Evolutionary conservation across 2,113 vertebrate species (phyloP), one percentile per base, ranked within the genome.

Genomic region (Ailurus styani): DNA sequence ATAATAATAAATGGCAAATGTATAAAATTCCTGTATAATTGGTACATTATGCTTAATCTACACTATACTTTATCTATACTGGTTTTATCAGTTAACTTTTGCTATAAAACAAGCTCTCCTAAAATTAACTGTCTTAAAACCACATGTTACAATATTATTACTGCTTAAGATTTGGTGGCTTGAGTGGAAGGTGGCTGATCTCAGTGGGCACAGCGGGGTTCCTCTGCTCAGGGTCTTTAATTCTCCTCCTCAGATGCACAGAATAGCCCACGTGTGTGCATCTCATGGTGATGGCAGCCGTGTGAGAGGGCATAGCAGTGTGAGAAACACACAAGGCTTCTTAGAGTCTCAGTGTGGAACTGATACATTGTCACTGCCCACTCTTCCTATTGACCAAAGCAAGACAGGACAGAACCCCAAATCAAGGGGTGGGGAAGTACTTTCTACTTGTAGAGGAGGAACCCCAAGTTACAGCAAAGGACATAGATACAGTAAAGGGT

Each of bases 151-250:
- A 37, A 14, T 57, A 34, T 3, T 54, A 18, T 18, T 34, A 4
- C 21, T 45, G 25, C n/a, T 21, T 29, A 40, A 2, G 17, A 4
- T 12, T 50, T 18, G 14, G 14, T 9, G 17, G 6, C 1, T 1
- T 54, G 79, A 4, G 15, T 55, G 18, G 55, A 50, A 18, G 7
- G 5, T 7, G 15, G 1, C 7, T 50, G 60, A n/a, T 29, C 11
- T 37, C 29, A 1, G 11, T 0, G 5, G 75, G 6, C 17, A 14
- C 5, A 1, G 27, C 5, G 7, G 47, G 64, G 34, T 8, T 1
- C 17, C n/a, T 86, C 11, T n/a, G 21, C 7, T 5, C 27, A 52
- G 2, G 17, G 10, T 79, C 72, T 70, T 54, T 12, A 64, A 2
- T 55, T 7, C 23, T 9, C 12, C 34, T 37, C 18, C 31, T 73